Evolutionary conservation across 2,888 invertebrate genomes (phyloP), one percentile per base, ranked within the genome.

Genomic region (Cremastinae sp.): DNA sequence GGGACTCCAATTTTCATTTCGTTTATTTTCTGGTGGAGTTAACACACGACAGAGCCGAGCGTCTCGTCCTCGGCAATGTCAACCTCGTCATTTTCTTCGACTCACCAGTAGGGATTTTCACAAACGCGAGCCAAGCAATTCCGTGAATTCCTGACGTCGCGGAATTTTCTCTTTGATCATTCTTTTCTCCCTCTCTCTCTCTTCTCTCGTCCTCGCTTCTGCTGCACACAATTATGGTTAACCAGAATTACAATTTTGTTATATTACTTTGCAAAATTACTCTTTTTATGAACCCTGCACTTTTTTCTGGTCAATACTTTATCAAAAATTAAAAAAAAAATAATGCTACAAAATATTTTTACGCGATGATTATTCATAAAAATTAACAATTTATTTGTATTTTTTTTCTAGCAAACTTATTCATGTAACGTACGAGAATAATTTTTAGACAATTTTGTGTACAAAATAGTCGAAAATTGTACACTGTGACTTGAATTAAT

Each of bases 101-200:
- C 14, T 37, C 61, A 14, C 1, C 43, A 43, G 41, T 28, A 5
- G 8, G 61, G 43, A 51, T 56, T 20, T 41, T 43, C 43, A 41
- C 39, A 74, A 78, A 79, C 75, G 77, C 79, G 76, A 78, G 79
- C 71, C 79, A 81, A 83, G 84, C 83, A 84, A 84, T 84, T 84
- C 84, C 84, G 75, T 59, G 74, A 79, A 84, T 84, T 84, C 84
- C 78, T 82, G 81, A 78, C 79, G 79, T 79, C 75, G 61, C 74
- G 84, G 84, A 84, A 84, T 84, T 81, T 80, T 22, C 72, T 79
- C 84, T 84, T 84, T 84, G 84, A 84, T 84, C 83, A 80, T 80
- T 74, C 58, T 75, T 78, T 74, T 74, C 18, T 45, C 45, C 79
- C 76, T 5, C 28, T 2, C 28, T 5, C 2, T 28, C 28, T 28